Evolutionary conservation across 2,888 invertebrate genomes (phyloP).

Genomic region (Clusia tigrina): DNA sequence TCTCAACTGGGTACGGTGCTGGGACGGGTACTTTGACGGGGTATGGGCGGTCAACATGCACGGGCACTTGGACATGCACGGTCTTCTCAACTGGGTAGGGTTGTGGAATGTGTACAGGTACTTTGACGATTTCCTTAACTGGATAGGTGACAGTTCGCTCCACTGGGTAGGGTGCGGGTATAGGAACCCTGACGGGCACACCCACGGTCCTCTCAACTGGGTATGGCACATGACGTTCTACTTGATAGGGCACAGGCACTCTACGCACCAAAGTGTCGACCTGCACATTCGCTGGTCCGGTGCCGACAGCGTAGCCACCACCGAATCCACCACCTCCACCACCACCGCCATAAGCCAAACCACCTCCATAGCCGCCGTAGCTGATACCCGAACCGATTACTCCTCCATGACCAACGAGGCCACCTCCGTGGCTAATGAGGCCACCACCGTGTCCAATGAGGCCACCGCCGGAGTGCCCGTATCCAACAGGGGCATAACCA

Average conservation of each 20-base stretch:
- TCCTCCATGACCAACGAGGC: slow-evolving; percentile 63
- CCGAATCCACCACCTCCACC: slow-evolving; percentile 46
- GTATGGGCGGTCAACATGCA: slow-evolving; percentile 79
- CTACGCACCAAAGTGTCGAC: slow-evolving; percentile 76
- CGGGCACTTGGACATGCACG: slow-evolving; percentile 73
- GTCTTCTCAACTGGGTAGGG: slow-evolving; percentile 84
- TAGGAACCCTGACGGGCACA: slow-evolving; percentile 73
- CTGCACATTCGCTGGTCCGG: slow-evolving; percentile 68
- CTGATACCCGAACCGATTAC: slow-evolving; percentile 68
- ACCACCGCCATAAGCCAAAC: slow-evolving; percentile 62
- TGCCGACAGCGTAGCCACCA: slow-evolving; percentile 57
- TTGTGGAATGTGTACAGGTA: slow-evolving; percentile 75
- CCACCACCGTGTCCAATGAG: slow-evolving; percentile 44
- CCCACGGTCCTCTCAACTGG: slow-evolving; percentile 76
- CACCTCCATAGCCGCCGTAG: slow-evolving; percentile 56
- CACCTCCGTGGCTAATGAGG: slow-evolving; percentile 66
- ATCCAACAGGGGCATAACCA: slow-evolving; percentile 64
- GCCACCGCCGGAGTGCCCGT: slow-evolving; percentile 36
- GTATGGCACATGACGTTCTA: slow-evolving; percentile 72
- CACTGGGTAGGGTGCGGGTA: slow-evolving; percentile 80
- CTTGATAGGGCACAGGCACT: slow-evolving; percentile 76
- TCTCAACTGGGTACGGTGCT: slow-evolving; percentile 82
- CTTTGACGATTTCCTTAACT: slow-evolving; percentile 77
- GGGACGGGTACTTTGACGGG: slow-evolving; percentile 82
- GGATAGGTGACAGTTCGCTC: slow-evolving; percentile 81